Evolutionary conservation across 2,797 vertebrate species (phyloP), one percentile per base, ranked within the genome.

Genomic region (Morus bassanus): DNA sequence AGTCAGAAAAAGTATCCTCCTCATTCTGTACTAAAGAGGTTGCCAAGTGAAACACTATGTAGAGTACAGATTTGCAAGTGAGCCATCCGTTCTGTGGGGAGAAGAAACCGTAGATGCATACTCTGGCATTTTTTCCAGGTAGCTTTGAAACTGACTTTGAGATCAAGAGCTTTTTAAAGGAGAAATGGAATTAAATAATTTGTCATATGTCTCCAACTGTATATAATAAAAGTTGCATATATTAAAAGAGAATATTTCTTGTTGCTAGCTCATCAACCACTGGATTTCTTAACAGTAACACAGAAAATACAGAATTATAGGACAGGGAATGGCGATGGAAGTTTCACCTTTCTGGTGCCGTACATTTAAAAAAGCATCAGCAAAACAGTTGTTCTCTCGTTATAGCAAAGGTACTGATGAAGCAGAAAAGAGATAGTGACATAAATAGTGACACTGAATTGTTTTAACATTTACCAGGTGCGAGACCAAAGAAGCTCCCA

Each of bases 331-430:
- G 0, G 18, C 0, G 2, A 19, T 4, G 18, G 5, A 18, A 18
- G 18, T 21, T n/a, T 15, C 10, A 11, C 16, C 14, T 31, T 33
- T n/a, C 17, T 13, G 12, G 16, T 0, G 56, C 31, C 7, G 15
- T 5, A 6, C 5, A 0, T 25, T 39, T 3, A 0, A 7, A 35
- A 48, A 54, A 43, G 28, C 7, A 65, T 15, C 19, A 35, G 9
- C 46, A 18, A 5, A 6, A 25, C 11, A 6, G 24, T 30, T 0
- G 3, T 5, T 54, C 6, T 59, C 14, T 27, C 0, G 0, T 15
- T 2, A 10, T 13, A 59, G 15, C 24, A 27, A 18, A 63, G 43
- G 35, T 25, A 57, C 18, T 1, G 1, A 39, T 5, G 13, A 28
- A 39, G 28, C 59, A 67, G 9, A 13, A 24, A n/a, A 60, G 39